Conservation (phyloP, 2,888 invertebrate genomes). For the Ariolimax columbianus region DNA sequence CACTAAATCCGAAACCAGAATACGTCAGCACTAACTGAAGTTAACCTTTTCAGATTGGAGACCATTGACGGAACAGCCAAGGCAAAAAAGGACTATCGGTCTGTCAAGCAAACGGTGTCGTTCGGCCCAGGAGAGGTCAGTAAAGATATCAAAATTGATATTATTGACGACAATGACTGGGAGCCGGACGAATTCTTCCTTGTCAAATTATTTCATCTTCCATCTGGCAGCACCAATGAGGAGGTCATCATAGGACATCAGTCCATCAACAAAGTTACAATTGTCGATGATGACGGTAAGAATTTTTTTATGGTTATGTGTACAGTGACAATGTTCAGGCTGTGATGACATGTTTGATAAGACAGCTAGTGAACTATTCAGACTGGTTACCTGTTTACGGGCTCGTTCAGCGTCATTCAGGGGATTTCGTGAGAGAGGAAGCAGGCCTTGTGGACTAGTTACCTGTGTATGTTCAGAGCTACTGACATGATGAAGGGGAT, state of each 20-base stretch:
- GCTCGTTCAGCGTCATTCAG: too few relatives aligned
- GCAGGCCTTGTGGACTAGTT: too few relatives aligned
- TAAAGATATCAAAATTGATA: slow-evolving; percentile 80
- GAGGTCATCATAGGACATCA: slow-evolving; percentile 80
- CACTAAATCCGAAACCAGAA: too few relatives aligned
- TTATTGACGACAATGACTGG: slow-evolving; percentile 83
- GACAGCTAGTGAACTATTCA: too few relatives aligned
- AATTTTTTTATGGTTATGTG: too few relatives aligned
- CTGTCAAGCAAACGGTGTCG: slow-evolving; percentile 80
- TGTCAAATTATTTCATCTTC: slow-evolving; percentile 79
- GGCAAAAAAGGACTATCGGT: slow-evolving; percentile 81
- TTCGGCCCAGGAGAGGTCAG: slow-evolving; percentile 81
- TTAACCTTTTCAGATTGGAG: slow-evolving; percentile 78
- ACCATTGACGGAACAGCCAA: slow-evolving; percentile 83
- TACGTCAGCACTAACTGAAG: too few relatives aligned
- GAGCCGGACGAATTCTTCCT: slow-evolving; percentile 84
- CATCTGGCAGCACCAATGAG: slow-evolving; percentile 71
- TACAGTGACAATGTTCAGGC: too few relatives aligned
- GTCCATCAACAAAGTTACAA: slow-evolving; percentile 82
- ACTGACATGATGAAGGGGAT: too few relatives aligned
- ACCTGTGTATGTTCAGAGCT: too few relatives aligned
- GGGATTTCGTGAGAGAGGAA: too few relatives aligned
- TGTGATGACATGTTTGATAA: too few relatives aligned
- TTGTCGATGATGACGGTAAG: slow-evolving; percentile 83
- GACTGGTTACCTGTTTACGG: too few relatives aligned